Conservation (phyloP, 2,113 vertebrate genomes). For the Todiramphus saurophagus region DNA sequence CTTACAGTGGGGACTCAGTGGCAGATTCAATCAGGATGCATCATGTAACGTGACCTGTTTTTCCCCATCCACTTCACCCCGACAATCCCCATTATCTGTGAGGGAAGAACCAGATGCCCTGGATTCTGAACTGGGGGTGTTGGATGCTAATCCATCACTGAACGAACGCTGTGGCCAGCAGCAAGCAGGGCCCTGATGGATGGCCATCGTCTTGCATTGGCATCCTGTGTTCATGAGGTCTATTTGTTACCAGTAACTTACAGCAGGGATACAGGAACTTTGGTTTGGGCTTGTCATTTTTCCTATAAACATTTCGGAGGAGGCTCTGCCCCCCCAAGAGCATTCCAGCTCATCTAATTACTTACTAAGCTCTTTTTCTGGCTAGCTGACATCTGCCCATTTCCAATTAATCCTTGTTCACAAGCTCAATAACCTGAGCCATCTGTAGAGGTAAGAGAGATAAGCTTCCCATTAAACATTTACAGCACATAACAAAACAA, state of each 20-base stretch:
- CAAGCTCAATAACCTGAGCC: slow-evolving; percentile 41
- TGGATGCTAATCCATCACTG: not conserved
- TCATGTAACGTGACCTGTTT: not conserved
- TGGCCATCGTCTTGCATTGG: rapidly evolving
- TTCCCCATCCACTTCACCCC: not conserved
- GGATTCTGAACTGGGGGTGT: not conserved
- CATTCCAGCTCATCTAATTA: slow-evolving; percentile 5
- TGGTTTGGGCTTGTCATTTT: not conserved
- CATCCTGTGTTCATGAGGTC: rapidly evolving
- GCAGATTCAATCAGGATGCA: not conserved
- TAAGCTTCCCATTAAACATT: slow-evolving; percentile 60
- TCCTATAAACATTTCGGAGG: not conserved
- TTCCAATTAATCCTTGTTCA: not conserved
- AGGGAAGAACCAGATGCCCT: not conserved
- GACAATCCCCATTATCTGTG: not conserved
- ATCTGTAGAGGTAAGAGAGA: slow-evolving; percentile 33
- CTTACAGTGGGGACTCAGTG: not conserved
- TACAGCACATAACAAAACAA: not conserved
- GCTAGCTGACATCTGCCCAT: slow-evolving; percentile 47
- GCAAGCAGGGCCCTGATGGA: not conserved
- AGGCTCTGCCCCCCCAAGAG: not conserved
- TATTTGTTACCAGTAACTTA: not conserved
- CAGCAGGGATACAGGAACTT: not conserved
- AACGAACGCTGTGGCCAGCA: not conserved
- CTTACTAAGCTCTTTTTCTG: slow-evolving; percentile 10